Percentiles rank a stretch among this genome's conserved stretches.
Evolutionary conservation across 2,888 invertebrate genomes (phyloP).

Genomic region (Leucoptera coffeella): DNA sequence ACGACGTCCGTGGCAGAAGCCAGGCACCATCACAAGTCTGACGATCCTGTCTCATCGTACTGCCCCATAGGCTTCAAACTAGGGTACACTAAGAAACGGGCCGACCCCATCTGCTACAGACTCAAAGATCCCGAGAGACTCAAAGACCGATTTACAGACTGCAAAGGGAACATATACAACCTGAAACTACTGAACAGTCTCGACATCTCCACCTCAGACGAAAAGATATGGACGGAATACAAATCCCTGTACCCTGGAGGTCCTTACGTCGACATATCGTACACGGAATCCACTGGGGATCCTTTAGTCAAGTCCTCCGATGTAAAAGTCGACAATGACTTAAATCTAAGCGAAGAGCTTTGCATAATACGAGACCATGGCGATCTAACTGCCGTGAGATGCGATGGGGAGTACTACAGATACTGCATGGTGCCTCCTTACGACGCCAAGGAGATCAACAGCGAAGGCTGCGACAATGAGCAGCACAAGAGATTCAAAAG

Average conservation of each 20-base stretch:
- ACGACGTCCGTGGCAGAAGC: slow-evolving; percentile 9
- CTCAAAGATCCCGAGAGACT: slow-evolving; percentile 29
- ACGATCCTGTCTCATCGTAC: slow-evolving; percentile 6
- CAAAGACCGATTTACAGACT: slow-evolving; percentile 23
- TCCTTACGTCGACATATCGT: slow-evolving; percentile 31
- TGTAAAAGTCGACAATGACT: slow-evolving; percentile 13
- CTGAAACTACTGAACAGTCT: slow-evolving; percentile 17
- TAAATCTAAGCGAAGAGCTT: slow-evolving; percentile 17
- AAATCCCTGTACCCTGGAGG: slow-evolving; percentile 32
- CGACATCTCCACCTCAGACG: slow-evolving; percentile 15
- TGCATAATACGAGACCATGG: slow-evolving; percentile 23
- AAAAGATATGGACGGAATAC: slow-evolving; percentile 36
- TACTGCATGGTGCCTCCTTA: slow-evolving; percentile 33
- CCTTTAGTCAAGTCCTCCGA: slow-evolving; percentile 15
- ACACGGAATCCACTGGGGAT: slow-evolving; percentile 18
- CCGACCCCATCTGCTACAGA: slow-evolving; percentile 22
- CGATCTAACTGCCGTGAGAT: slow-evolving; percentile 22
- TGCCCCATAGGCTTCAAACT: slow-evolving; percentile 33
- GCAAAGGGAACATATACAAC: slow-evolving; percentile 28
- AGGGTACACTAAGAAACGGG: slow-evolving; percentile 12
- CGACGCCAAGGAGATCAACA: slow-evolving; percentile 11
- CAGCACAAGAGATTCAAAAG: slow-evolving; percentile 20
- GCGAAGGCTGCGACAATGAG: slow-evolving; percentile 16
- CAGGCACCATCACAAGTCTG: too few relatives aligned
- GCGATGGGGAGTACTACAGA: slow-evolving; percentile 24